A percentile compares a stretch with the other conserved stretches of the same genome.
Conservation (phyloP, 2,888 invertebrate genomes). For the Drosophila pseudotalamancana region DNA sequence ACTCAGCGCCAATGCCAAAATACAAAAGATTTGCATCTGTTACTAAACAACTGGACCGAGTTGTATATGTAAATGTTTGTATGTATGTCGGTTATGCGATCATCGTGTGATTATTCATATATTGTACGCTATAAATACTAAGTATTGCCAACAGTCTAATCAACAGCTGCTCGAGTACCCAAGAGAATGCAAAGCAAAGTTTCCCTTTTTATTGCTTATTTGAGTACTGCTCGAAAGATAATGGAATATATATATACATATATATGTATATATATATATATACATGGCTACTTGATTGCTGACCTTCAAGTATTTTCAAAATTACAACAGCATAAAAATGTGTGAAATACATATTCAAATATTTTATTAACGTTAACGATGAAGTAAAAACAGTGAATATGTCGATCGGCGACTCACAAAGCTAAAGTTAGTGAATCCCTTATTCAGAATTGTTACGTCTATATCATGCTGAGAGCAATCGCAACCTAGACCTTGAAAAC, state of each 20-base stretch:
- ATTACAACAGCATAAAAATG: too few species aligned
- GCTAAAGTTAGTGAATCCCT: too few species aligned
- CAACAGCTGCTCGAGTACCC: too few species aligned
- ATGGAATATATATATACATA: too few species aligned
- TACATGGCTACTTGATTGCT: neutral
- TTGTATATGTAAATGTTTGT: neutral
- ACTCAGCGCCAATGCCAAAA: constrained; percentile 9
- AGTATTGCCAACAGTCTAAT: neutral
- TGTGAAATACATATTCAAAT: too few species aligned
- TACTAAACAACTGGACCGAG: constrained; percentile 19
- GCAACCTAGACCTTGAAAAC: neutral
- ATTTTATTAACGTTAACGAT: too few species aligned
- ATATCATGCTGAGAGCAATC: too few species aligned
- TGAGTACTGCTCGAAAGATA: neutral
- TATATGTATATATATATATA: neutral
- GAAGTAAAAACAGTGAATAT: too few species aligned
- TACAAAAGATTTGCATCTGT: neutral
- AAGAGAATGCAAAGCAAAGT: too few species aligned
- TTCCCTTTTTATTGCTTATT: too few species aligned
- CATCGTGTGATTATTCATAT: constrained; percentile 18
- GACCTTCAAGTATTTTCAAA: neutral
- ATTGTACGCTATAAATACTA: neutral
- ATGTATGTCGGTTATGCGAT: constrained; percentile 21
- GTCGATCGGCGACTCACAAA: too few species aligned
- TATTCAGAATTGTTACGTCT: too few species aligned